Conservation (phyloP, 1,140 invertebrate genomes). For the Helicoverpa armigera region DNA sequence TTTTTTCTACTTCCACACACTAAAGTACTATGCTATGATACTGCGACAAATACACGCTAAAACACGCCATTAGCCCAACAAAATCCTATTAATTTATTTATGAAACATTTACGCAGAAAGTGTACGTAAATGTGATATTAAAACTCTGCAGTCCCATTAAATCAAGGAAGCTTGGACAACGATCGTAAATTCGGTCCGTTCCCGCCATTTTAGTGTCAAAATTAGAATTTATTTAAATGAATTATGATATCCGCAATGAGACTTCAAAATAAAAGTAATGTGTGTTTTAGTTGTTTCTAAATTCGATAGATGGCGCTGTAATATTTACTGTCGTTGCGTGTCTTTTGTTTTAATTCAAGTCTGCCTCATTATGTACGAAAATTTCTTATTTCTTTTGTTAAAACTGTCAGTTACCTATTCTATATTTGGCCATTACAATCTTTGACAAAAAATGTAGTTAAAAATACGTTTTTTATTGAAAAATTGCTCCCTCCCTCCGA, state of each 20-base stretch:
- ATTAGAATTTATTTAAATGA: neutral
- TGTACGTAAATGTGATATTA: neutral
- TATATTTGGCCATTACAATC: no score
- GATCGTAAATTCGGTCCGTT: constrained; percentile 3
- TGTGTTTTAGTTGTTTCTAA: neutral
- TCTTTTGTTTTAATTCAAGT: neutral
- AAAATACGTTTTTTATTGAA: no score
- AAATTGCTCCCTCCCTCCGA: no score
- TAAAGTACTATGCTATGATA: constrained; percentile 22
- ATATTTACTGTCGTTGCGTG: neutral
- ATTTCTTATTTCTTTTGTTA: no score
- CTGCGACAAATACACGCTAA: constrained; percentile 25
- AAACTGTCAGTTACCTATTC: no score
- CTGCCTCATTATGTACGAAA: no score
- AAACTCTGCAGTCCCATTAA: constrained; percentile 23
- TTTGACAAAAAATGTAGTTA: no score
- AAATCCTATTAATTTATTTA: neutral
- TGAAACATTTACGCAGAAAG: neutral
- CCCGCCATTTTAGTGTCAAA: constrained; percentile 30
- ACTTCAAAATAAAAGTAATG: neutral
- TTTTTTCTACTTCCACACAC: constrained; percentile 45
- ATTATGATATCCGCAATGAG: constrained; percentile 2
- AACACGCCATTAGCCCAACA: neutral
- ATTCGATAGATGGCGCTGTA: constrained; percentile 22
- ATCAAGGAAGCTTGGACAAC: neutral